Base-by-base conservation (phyloP, 2,888 invertebrate species). In the Habrosyne pyritoides region DNA sequence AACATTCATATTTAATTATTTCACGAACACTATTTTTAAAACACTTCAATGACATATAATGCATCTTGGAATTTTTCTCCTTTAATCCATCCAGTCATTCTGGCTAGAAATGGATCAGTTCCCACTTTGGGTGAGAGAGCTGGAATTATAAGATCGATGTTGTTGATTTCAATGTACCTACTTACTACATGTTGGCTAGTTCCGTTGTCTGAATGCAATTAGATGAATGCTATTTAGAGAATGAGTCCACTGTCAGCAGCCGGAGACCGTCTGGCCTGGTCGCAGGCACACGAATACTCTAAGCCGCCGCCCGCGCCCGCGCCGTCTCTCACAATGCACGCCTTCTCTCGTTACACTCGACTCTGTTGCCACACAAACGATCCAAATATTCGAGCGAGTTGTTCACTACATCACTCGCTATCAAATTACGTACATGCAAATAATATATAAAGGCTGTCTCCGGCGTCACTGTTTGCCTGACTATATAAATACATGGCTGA, bases 91-190 rank as follows among this genome's bases (percentile, higher is more conserved):
- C 90, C 93, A 94, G 94, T 94, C 86, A 91, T 93, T 91, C 94
- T 94, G 91, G 84, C 94, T 93, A 94, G 94, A 93, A 93, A 93
- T 87, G 94, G 94, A 93, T 91, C 93, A 87, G 93, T 94, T 88
- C 93, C 94, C 89, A 93, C 94, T 87, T 81, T 94, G 91, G 94
- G 94, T 94, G 94, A 94, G 94, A 93, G 89, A 87, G 91, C 91
- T 89, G 88, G 74, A 84, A 77, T 84, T 83, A 76, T 87, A 86
- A 81, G 77, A 83, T 91, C 81, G 82, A 79, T 91, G 91, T 91
- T 91, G 91, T 90, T 79, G 77, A 85, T 85, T 83, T 88, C 80
- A 74, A 81, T 87, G 85, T 88, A 83, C 76, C 75, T 78, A 77
- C 69, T 75, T 77, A 74, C 64, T 83, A 82, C 79, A 75, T 87